These are phyloP conservation scores for Micrastur ruficollis DNA, from an alignment of 2,797 vertebrate genomes.

Conservation along the genomic window DNA sequence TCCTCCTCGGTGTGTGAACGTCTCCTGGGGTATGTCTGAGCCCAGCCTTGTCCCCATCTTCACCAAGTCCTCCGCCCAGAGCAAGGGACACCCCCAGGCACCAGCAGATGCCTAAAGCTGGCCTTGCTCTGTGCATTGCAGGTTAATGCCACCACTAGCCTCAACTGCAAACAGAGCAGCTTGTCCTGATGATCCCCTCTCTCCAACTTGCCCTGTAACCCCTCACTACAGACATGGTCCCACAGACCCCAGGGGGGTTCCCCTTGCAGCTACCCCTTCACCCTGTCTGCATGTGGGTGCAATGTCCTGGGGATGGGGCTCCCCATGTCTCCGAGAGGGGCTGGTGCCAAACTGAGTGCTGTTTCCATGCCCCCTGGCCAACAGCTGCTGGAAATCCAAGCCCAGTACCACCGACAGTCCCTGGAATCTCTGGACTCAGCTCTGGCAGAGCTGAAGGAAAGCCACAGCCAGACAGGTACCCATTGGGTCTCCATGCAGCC, in stretches of 20 bases:
- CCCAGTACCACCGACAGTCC: constrained; percentile 88
- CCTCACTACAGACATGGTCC: not conserved
- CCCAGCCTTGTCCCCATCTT: not conserved
- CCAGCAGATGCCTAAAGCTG: not conserved
- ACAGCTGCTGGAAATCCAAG: constrained; percentile 92
- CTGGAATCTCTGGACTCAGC: constrained; percentile 83
- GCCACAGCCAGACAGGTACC: constrained; percentile 80
- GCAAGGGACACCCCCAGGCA: not conserved
- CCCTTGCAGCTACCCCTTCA: not conserved
- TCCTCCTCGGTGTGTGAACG: rapidly evolving
- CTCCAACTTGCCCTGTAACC: not conserved
- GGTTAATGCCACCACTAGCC: not conserved
- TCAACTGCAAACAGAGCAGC: not conserved
- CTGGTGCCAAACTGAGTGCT: not conserved
- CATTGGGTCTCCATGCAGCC: not conserved
- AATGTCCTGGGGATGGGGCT: not conserved
- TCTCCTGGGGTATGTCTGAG: not conserved
- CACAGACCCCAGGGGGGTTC: rapidly evolving
- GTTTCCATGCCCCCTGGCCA: not conserved
- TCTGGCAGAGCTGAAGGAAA: constrained; percentile 87
- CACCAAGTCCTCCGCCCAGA: not conserved
- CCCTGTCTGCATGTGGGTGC: not conserved
- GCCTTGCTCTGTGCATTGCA: not conserved
- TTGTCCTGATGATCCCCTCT: not conserved
- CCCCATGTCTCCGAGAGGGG: not conserved